Conservation (phyloP, 2,888 invertebrate genomes). For the Omphaloscelis lunosa region DNA sequence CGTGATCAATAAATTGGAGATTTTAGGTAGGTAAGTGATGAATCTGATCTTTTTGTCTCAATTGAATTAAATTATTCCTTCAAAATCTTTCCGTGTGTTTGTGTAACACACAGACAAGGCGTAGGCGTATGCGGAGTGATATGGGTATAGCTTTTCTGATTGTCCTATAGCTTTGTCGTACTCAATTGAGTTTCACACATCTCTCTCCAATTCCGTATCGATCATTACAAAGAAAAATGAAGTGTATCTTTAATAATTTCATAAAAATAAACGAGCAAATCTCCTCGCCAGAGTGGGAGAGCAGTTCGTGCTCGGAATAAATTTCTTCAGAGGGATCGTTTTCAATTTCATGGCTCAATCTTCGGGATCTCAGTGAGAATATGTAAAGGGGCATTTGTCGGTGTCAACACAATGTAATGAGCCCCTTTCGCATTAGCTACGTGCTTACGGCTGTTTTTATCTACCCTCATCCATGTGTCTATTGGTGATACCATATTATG, state of each 20-base stretch:
- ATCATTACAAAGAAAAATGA: constrained; percentile 78
- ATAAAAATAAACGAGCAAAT: constrained; percentile 90
- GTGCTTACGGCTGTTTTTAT: constrained; percentile 80
- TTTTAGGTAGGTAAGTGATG: not conserved
- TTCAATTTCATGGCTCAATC: constrained; percentile 91
- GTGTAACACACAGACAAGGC: not conserved
- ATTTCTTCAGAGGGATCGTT: constrained; percentile 90
- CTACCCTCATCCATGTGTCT: constrained; percentile 67
- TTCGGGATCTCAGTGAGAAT: constrained; percentile 89
- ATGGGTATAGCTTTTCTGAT: not conserved
- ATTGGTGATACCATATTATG: constrained; percentile 67
- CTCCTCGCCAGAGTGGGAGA: constrained; percentile 87
- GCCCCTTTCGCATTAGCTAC: constrained; percentile 86
- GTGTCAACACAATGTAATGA: constrained; percentile 90
- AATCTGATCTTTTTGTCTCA: not conserved
- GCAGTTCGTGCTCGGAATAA: constrained; percentile 90
- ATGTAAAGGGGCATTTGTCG: constrained; percentile 90
- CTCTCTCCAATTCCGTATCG: constrained; percentile 50
- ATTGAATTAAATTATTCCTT: not conserved
- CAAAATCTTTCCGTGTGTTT: not conserved
- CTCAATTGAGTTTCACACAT: constrained; percentile 53
- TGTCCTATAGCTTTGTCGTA: constrained; percentile 5
- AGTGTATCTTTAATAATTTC: constrained; percentile 89
- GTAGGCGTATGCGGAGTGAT: not conserved
- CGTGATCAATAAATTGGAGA: not conserved